Evolutionary conservation across 2,113 vertebrate species (phyloP), one percentile per base, ranked within the genome.

Genomic region (Albula glossodonta): DNA sequence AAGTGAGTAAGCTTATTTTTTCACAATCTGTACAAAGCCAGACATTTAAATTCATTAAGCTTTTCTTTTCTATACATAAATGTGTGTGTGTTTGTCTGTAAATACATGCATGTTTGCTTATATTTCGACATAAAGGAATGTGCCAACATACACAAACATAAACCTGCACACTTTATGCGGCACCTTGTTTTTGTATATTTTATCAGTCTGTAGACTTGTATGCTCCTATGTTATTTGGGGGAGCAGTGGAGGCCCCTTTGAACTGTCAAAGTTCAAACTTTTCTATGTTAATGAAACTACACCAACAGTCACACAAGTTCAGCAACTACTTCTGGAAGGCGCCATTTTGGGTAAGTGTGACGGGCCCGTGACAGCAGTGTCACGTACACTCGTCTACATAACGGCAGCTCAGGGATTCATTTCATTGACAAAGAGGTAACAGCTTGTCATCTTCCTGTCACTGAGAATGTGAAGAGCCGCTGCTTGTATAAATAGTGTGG

Each of bases 401-500:
- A 50, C 22, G 57, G 78, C 85, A 5, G 53, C 84, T 85, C 88
- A 81, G 83, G 83, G 80, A 86, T 84, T 87, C 82, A 70, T 90
- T 86, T 86, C 48, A 78, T 79, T 86, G 83, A 79, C 51, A 82
- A 88, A 85, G 80, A 88, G 82, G 88, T 84, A 88, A 85, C 85
- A 81, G 88, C 88, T 87, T 88, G 88, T 88, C 88, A 88, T 88
- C 83, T 84, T 78, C 80, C 85, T 87, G 88, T 87, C 79, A 78
- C 9, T 2, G 78, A 53, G 86, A 53, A 74, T 63, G 74, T 70
- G 88, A 80, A 22, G 52, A 63, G 74, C 85, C 80, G 53, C 84
- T 51, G 84, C 79, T 85, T 85, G 79, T 85, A 85, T 85, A 85
- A 85, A 85, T 85, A 85, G 84, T 41, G 56, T 19, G 56, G 53